Conservation (phyloP, 2,797 vertebrate genomes). For the Lycodopsis pacificus region DNA sequence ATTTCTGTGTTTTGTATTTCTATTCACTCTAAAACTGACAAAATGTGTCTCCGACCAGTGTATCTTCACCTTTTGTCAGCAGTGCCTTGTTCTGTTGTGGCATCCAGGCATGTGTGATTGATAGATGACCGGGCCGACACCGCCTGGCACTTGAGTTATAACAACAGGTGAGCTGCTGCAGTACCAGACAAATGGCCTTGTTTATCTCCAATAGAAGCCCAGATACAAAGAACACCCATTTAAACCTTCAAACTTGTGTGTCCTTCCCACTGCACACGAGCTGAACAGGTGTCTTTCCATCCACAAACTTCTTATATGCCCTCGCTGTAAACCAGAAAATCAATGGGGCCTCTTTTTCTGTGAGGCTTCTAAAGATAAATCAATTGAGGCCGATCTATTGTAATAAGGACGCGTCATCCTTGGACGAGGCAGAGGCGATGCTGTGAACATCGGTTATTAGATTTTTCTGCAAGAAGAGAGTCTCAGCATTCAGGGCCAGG, state of each 20-base stretch:
- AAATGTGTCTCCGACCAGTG: neutral
- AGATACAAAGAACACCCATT: neutral
- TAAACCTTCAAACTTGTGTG: neutral
- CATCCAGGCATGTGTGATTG: slow-evolving; percentile 50
- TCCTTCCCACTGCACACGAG: neutral
- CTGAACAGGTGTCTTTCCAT: slow-evolving; percentile 10
- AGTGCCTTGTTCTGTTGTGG: slow-evolving; percentile 42
- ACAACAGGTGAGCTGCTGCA: slow-evolving; percentile 52
- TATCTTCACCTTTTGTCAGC: slow-evolving; percentile 24
- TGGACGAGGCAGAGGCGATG: slow-evolving; percentile 49
- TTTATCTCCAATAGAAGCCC: slow-evolving; percentile 42
- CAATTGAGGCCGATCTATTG: slow-evolving; percentile 73
- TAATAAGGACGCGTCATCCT: slow-evolving; percentile 71
- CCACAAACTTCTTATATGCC: slow-evolving; percentile 43
- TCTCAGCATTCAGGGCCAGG: slow-evolving; percentile 37
- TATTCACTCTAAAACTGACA: slow-evolving; percentile 29
- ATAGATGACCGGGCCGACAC: slow-evolving; percentile 29
- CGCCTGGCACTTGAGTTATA: slow-evolving; percentile 43
- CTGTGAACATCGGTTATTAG: slow-evolving; percentile 63
- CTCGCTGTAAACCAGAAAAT: slow-evolving; percentile 67
- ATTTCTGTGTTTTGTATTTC: slow-evolving; percentile 11
- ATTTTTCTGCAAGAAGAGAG: slow-evolving; percentile 43
- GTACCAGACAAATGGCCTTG: slow-evolving; percentile 45
- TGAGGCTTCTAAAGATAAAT: slow-evolving; percentile 67
- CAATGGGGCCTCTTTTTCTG: slow-evolving; percentile 56